These are phyloP conservation scores for Ptychodera flava DNA, from an alignment of 35 echinoderm and acorn worm species.

Conservation along the genomic window DNA sequence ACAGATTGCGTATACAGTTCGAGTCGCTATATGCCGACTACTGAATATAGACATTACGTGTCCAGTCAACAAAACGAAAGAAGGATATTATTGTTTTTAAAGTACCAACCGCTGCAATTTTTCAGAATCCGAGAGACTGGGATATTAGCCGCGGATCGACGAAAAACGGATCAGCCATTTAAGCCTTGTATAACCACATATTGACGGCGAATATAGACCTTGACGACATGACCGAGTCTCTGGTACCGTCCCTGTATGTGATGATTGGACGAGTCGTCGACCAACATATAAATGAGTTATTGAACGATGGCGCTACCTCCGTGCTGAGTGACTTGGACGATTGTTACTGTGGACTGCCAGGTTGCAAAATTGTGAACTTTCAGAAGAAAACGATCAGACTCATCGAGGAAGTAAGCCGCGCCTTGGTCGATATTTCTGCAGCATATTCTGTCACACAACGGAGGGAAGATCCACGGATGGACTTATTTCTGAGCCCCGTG, in stretches of 20 bases:
- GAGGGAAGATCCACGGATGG: background rate
- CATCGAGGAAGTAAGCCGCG: background rate
- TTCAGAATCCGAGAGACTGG: too few species aligned
- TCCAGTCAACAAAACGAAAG: too few species aligned
- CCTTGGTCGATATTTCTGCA: background rate
- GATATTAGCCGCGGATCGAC: too few species aligned
- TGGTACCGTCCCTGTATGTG: background rate
- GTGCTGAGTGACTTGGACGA: background rate
- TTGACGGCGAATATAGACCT: too few species aligned
- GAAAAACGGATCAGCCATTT: too few species aligned
- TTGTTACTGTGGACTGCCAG: background rate
- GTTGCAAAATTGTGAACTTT: background rate
- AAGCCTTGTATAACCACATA: too few species aligned
- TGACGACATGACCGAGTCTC: too few species aligned
- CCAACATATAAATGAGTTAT: background rate
- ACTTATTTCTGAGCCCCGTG: background rate
- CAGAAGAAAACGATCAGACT: background rate
- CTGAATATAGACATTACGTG: too few species aligned
- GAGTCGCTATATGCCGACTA: too few species aligned
- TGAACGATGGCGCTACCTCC: background rate
- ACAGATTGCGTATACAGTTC: too few species aligned
- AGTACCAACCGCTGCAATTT: too few species aligned
- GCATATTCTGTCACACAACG: background rate
- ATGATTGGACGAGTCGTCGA: background rate
- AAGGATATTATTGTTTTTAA: too few species aligned